Percentiles rank a stretch among this genome's conserved stretches.
phyloP scores from a whole-genome alignment of 2,888 invertebrate species.

The Willowsia nigromaculata region DNA sequence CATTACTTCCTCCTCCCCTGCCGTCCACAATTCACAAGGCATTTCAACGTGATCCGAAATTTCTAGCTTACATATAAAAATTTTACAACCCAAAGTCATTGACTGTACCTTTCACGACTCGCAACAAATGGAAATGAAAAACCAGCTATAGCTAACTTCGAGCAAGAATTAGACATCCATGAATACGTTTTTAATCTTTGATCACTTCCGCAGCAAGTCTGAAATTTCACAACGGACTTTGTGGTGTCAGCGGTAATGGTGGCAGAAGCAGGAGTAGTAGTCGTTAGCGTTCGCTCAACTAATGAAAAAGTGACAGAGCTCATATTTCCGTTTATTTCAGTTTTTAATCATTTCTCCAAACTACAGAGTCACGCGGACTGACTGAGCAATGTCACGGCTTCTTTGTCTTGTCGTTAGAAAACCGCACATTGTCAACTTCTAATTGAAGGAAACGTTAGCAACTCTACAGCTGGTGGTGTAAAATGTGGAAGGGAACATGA shows the following conservation, averaged over 20 bases:
- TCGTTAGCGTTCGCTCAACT: not conserved
- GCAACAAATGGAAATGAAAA: too few relatives aligned
- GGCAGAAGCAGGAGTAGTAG: not conserved
- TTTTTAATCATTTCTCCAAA: not conserved
- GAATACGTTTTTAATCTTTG: too few relatives aligned
- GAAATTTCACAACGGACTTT: not conserved
- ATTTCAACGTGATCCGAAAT: too few relatives aligned
- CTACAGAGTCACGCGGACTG: not conserved
- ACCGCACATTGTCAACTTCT: not conserved
- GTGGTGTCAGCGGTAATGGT: not conserved
- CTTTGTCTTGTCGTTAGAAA: not conserved
- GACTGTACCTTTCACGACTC: too few relatives aligned
- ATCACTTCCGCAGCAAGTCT: too few relatives aligned
- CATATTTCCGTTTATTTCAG: conserved; percentile 25
- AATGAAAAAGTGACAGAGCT: not conserved
- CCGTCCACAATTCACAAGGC: too few relatives aligned
- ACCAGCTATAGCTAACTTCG: not conserved
- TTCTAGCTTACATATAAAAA: too few relatives aligned
- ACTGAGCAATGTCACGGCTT: conserved; percentile 18
- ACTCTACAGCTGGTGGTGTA: not conserved
- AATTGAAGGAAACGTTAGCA: not conserved
- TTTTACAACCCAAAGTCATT: too few relatives aligned
- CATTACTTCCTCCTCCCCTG: too few relatives aligned
- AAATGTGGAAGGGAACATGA: too few relatives aligned
- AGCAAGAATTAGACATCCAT: too few relatives aligned